A percentile compares a stretch with the other conserved stretches of the same genome.
These are phyloP conservation scores for Cheilosia vernalis DNA, from an alignment of 2,888 invertebrate genomes.

Conservation along the genomic window DNA sequence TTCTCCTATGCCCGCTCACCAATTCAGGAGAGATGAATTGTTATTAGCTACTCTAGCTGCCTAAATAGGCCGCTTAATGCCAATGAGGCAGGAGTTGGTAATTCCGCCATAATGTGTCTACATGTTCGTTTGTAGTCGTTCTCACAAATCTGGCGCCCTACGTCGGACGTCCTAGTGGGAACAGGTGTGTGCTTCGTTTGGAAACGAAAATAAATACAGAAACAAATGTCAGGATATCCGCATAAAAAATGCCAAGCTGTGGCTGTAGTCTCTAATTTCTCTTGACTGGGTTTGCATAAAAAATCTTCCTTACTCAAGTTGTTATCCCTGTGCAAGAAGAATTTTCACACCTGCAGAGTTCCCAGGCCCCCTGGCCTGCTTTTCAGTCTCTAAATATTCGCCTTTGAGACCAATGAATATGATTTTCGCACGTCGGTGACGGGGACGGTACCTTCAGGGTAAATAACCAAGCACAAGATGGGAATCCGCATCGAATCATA, in stretches of 20 bases:
- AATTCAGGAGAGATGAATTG: conserved; percentile 52
- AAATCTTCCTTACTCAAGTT: conserved; percentile 43
- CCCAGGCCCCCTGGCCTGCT: conserved; percentile 6
- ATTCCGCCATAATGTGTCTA: conserved; percentile 9
- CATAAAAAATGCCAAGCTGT: conserved; percentile 50
- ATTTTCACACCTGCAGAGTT: conserved; percentile 41
- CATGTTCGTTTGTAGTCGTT: conserved; percentile 11
- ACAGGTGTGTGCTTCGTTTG: conserved; percentile 6
- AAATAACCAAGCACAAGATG: conserved; percentile 40
- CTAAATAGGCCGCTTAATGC: conserved; percentile 2
- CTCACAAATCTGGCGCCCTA: conserved; percentile 28
- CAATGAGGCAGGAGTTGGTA: conserved; percentile 35
- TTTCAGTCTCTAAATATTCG: conserved; percentile 41
- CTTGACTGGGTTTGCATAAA: conserved; percentile 21
- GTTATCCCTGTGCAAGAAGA: conserved; percentile 36
- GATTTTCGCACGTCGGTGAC: conserved; percentile 38
- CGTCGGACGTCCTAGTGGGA: background rate
- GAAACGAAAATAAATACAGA: background rate
- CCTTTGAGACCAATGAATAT: conserved; percentile 44
- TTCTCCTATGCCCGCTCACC: background rate
- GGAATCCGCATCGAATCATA: conserved; percentile 60
- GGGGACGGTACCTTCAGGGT: conserved; percentile 44
- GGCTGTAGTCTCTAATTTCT: conserved; percentile 58
- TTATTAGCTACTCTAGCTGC: conserved; percentile 21
- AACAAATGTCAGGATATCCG: conserved; percentile 44